Evolutionary conservation across 2,888 invertebrate species (phyloP).

Genomic region (Drosophila ustulata): DNA sequence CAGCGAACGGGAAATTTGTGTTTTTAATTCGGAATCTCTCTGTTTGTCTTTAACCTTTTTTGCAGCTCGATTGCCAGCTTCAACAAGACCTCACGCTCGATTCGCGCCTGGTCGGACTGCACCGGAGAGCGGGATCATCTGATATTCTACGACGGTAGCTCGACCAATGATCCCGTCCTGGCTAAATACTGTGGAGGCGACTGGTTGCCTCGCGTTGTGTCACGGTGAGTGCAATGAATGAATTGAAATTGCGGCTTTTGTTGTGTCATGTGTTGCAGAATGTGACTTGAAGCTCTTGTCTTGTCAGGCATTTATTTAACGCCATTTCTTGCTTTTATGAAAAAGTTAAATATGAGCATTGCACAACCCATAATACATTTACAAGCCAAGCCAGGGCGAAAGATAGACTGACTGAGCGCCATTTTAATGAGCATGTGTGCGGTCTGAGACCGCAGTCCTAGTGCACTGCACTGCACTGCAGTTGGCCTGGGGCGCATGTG

Average conservation of each 20-base stretch:
- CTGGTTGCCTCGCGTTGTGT: constrained; percentile 92
- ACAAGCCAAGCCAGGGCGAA: constrained; percentile 47
- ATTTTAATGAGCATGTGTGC: constrained; percentile 75
- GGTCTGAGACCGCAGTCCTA: constrained; percentile 35
- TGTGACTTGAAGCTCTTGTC: constrained; percentile 29
- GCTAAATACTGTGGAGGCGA: constrained; percentile 95
- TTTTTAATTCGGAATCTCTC: constrained; percentile 12
- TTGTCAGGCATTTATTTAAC: constrained; percentile 68
- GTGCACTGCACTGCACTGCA: constrained; percentile 76
- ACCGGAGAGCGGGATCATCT: constrained; percentile 93
- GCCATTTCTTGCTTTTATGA: constrained; percentile 71
- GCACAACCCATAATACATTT: constrained; percentile 68
- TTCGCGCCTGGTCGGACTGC: constrained; percentile 93
- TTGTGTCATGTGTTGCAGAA: constrained; percentile 1
- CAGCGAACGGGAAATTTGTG: constrained; percentile 9
- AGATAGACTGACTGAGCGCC: constrained; percentile 59
- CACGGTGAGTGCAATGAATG: constrained; percentile 85
- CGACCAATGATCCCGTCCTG: constrained; percentile 92
- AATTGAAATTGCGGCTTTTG: constrained; percentile 5
- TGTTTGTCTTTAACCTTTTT: constrained; percentile 12
- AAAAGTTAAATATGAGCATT: constrained; percentile 70
- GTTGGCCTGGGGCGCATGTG: constrained; percentile 78
- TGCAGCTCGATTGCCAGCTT: constrained; percentile 86
- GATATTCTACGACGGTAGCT: constrained; percentile 94
- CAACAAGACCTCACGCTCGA: constrained; percentile 90